Percentiles rank a stretch among this genome's conserved stretches.
Conservation (phyloP, 2,113 vertebrate genomes). For the Chaenogobius annularis region DNA sequence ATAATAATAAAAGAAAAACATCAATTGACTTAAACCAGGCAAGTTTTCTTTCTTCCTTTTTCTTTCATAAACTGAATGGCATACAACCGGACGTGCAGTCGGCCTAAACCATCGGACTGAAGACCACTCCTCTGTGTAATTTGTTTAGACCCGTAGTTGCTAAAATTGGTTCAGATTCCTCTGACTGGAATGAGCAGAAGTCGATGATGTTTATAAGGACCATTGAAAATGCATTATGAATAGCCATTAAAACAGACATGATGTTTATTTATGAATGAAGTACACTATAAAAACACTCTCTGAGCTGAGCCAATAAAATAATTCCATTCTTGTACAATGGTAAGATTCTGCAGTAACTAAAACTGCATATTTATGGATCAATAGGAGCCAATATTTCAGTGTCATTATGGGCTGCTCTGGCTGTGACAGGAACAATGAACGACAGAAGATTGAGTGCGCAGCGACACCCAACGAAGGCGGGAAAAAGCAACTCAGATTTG, state of each 20-base stretch:
- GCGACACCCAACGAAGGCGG: constrained; percentile 31
- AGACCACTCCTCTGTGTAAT: background rate
- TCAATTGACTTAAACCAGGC: no score
- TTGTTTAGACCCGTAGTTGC: background rate
- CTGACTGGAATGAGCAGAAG: background rate
- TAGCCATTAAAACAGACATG: background rate
- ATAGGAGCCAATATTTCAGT: constrained; percentile 32
- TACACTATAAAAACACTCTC: constrained; percentile 1
- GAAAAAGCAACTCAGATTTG: constrained; percentile 62
- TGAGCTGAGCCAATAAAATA: background rate
- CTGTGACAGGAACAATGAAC: constrained; percentile 48
- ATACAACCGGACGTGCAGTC: background rate
- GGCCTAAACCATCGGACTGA: background rate
- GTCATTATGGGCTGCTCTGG: constrained; percentile 12
- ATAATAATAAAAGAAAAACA: no score
- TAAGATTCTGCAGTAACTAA: constrained; percentile 10
- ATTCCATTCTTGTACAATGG: background rate
- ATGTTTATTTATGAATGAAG: constrained; percentile 6
- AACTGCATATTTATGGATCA: constrained; percentile 18
- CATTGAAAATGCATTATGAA: background rate
- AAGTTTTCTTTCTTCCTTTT: no score
- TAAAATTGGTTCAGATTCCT: background rate
- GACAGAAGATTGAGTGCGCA: constrained; percentile 58
- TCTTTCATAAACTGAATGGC: background rate
- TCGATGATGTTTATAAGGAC: background rate